These are phyloP conservation scores for Rhadina sibilatrix DNA, from an alignment of 2,113 vertebrate genomes.

Conservation along the genomic window DNA sequence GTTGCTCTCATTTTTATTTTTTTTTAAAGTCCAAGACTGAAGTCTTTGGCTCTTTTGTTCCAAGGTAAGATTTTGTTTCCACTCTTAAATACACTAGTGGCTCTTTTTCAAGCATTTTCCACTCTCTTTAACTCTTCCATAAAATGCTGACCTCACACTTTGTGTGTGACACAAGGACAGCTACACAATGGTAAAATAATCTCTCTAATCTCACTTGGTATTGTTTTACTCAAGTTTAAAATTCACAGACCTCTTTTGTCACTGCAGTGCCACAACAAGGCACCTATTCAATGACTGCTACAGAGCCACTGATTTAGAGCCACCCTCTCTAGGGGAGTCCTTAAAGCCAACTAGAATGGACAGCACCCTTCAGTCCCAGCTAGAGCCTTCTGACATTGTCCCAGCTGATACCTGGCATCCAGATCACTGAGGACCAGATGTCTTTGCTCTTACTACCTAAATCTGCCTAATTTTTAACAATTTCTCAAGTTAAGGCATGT, in stretches of 20 bases:
- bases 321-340: neutral
- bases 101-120: neutral
- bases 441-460: neutral
- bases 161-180: neutral
- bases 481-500: neutral
- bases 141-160: neutral
- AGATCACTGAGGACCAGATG: neutral
- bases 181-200: neutral
- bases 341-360: neutral
- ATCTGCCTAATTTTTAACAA: neutral
- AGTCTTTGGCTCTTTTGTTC: neutral
- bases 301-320: neutral
- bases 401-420: neutral
- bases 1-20: neutral
- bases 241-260: neutral
- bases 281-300: neutral
- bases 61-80: neutral
- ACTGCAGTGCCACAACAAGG: neutral
- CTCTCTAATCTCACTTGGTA: neutral
- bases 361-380: neutral
- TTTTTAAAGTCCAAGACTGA: neutral
- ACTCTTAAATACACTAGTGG: neutral
- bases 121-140: neutral
- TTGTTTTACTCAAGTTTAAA: neutral
- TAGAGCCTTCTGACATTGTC: neutral